phyloP scores from a whole-genome alignment of 1,140 invertebrate genomes.

The Pristionchus pacificus region DNA sequence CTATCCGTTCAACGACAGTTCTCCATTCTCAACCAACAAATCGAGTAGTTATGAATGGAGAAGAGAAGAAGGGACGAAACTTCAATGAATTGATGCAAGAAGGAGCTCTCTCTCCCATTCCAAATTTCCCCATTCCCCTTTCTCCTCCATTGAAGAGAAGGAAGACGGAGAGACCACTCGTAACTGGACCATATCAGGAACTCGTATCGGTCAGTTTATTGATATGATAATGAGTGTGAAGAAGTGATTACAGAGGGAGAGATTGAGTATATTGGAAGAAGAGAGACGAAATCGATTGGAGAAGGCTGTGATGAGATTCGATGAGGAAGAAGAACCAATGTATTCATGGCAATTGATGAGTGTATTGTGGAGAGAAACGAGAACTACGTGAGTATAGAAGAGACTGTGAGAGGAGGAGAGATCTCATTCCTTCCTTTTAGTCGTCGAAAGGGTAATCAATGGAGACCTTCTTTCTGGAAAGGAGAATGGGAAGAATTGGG shows the following conservation, averaged over 20 bases:
- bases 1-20: background rate
- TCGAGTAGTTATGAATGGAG: too few species aligned
- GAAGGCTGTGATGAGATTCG: conserved; percentile 8
- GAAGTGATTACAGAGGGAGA: background rate
- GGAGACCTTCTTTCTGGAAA: background rate
- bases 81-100: too few species aligned
- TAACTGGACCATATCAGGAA: conserved; percentile 5
- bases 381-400: too few species aligned
- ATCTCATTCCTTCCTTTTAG: too few species aligned
- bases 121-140: background rate
- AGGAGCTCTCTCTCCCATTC: background rate
- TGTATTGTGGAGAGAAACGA: background rate
- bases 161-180: conserved; percentile 4
- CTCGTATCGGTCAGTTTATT: conserved; percentile 14
- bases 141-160: conserved; percentile 23
- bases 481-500: background rate
- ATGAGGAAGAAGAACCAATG: background rate
- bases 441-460: background rate
- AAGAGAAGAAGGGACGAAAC: too few species aligned
- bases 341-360: background rate
- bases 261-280: background rate
- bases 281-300: conserved; percentile 14
- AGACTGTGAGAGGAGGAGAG: too few species aligned
- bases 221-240: background rate
- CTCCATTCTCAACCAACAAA: background rate